These are phyloP conservation scores for Sialia sialis DNA, from an alignment of 2,113 vertebrate species.

Conservation along the genomic window DNA sequence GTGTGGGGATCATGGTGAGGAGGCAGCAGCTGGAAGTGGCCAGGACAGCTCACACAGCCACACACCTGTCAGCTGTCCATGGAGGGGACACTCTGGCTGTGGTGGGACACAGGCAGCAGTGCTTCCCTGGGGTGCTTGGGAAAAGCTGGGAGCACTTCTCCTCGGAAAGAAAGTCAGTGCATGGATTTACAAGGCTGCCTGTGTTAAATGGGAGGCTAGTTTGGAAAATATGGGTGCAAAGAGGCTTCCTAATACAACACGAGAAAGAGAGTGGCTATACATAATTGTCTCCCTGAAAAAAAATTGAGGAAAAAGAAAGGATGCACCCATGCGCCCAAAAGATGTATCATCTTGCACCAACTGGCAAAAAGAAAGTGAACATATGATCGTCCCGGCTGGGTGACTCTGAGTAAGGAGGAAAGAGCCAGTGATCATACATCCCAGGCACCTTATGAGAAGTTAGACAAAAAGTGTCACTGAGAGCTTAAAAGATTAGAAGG, in stretches of 20 bases:
- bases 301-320: background rate
- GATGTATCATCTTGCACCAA: background rate
- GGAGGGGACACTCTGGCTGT: background rate
- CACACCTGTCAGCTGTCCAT: background rate
- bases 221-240: background rate
- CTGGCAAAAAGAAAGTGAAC: background rate
- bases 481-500: background rate
- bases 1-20: accelerated
- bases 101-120: background rate
- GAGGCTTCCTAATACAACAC: background rate
- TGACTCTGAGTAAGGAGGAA: background rate
- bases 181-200: background rate
- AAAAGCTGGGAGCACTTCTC: background rate
- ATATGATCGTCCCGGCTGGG: background rate
- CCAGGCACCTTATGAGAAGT: background rate
- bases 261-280: background rate
- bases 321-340: background rate
- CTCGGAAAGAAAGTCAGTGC: background rate
- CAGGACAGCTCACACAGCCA: background rate
- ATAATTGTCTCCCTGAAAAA: background rate
- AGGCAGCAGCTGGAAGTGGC: background rate
- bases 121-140: background rate
- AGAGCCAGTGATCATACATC: background rate
- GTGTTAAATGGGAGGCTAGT: background rate
- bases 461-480: background rate